These are phyloP conservation scores for Tetrao urogallus DNA, from an alignment of 2,113 vertebrate genomes.

Conservation along the genomic window DNA sequence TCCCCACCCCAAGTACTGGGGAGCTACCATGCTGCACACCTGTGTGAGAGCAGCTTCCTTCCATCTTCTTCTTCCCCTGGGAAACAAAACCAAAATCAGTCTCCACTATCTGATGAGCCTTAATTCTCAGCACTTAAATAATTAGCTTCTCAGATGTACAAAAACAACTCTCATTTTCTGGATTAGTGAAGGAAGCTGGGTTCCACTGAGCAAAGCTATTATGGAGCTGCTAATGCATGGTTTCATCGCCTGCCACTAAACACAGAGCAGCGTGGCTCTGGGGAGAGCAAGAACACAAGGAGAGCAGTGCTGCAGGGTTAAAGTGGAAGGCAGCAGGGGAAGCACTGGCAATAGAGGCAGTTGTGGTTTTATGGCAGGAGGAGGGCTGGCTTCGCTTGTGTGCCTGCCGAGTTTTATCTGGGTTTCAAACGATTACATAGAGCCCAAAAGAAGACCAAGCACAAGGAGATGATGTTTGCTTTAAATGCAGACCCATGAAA, in stretches of 20 bases:
- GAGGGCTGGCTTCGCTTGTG: neutral
- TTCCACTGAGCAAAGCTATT: slow-evolving; percentile 67
- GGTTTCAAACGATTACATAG: neutral
- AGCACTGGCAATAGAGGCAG: neutral
- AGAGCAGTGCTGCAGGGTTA: slow-evolving; percentile 6
- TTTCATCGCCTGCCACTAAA: slow-evolving; percentile 56
- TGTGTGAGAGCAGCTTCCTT: slow-evolving; percentile 34
- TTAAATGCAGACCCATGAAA: neutral
- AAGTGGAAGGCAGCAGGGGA: neutral
- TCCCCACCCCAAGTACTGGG: neutral
- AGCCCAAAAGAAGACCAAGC: neutral
- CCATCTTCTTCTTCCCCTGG: slow-evolving; percentile 3
- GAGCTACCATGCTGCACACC: slow-evolving; percentile 27
- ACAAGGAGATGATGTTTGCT: neutral
- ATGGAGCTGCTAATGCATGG: slow-evolving; percentile 56
- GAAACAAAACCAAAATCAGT: slow-evolving; percentile 51
- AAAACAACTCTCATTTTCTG: slow-evolving; percentile 71
- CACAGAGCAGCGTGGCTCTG: neutral
- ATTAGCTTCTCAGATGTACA: slow-evolving; percentile 65
- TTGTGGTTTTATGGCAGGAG: neutral
- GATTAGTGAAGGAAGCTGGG: slow-evolving; percentile 73
- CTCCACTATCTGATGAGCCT: slow-evolving; percentile 61
- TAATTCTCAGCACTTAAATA: slow-evolving; percentile 77
- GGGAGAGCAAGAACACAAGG: slow-evolving; percentile 22
- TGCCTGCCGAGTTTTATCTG: neutral